phyloP scores from a whole-genome alignment of 2,888 invertebrate genomes.

The Exocentrus adspersus region DNA sequence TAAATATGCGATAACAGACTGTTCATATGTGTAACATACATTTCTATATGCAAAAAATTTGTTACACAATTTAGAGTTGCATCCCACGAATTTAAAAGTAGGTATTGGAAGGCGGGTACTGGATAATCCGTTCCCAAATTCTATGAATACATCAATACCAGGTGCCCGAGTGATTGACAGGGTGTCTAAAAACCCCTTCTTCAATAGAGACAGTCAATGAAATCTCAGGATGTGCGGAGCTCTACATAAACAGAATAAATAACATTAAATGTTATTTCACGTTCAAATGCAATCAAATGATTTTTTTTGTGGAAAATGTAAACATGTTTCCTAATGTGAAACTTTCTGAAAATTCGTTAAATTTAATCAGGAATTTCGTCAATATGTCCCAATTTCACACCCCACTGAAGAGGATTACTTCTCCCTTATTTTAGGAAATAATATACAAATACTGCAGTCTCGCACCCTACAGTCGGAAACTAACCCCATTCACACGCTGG shows the following conservation, averaged over 20 bases:
- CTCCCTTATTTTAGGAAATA: slow-evolving; percentile 58
- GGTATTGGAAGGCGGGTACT: not conserved
- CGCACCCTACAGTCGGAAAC: slow-evolving; percentile 45
- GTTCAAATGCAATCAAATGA: too few species aligned
- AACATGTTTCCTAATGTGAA: too few species aligned
- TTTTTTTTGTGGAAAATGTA: too few species aligned
- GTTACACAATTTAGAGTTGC: too few species aligned
- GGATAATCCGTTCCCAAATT: not conserved
- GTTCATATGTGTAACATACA: too few species aligned
- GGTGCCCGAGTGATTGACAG: slow-evolving; percentile 46
- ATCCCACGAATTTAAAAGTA: too few species aligned
- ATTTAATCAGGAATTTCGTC: slow-evolving; percentile 23
- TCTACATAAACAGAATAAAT: slow-evolving; percentile 18
- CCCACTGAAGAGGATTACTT: slow-evolving; percentile 50
- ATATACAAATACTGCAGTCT: slow-evolving; percentile 54
- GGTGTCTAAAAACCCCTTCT: slow-evolving; percentile 22
- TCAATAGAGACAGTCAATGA: slow-evolving; percentile 13
- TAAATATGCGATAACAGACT: too few species aligned
- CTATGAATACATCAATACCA: slow-evolving; percentile 35
- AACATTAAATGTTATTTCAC: too few species aligned
- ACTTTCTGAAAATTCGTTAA: slow-evolving; percentile 20
- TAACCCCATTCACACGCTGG: slow-evolving; percentile 28
- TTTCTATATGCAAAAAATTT: too few species aligned
- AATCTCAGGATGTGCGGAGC: slow-evolving; percentile 35
- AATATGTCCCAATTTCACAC: slow-evolving; percentile 52